Evolutionary conservation across 1,140 invertebrate genomes (phyloP).

Genomic region (Brachionus rubens): DNA sequence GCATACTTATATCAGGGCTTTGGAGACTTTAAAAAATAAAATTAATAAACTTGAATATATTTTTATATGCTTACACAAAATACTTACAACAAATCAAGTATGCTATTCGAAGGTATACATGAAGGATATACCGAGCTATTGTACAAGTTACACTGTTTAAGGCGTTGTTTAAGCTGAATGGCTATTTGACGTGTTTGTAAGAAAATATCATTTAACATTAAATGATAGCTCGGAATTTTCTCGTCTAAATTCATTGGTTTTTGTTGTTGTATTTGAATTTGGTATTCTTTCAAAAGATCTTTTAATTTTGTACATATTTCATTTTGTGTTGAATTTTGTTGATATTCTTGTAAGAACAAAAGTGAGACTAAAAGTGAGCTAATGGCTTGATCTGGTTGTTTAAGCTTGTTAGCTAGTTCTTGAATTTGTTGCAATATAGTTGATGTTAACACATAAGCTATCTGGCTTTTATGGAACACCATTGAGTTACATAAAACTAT

Average conservation of each 20-base stretch:
- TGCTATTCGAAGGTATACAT: constrained; percentile 38
- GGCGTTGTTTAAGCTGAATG: constrained; percentile 33
- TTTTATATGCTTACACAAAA: background rate
- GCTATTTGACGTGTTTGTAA: constrained; percentile 39
- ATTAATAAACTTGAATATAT: background rate
- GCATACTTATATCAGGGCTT: background rate
- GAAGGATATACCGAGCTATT: constrained; percentile 44
- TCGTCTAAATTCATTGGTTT: background rate
- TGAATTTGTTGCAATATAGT: constrained; percentile 43
- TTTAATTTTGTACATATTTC: constrained; percentile 29
- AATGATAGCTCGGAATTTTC: constrained; percentile 28
- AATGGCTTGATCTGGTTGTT: constrained; percentile 34
- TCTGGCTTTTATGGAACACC: constrained; percentile 39
- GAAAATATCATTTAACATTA: constrained; percentile 31
- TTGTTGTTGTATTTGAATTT: background rate
- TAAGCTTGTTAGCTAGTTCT: constrained; percentile 24
- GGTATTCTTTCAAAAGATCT: constrained; percentile 37
- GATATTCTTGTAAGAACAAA: constrained; percentile 11
- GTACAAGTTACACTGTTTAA: constrained; percentile 46
- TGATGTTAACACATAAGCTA: constrained; percentile 38
- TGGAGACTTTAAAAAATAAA: constrained; percentile 3
- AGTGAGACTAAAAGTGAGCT: constrained; percentile 5
- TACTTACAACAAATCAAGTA: constrained; percentile 44
- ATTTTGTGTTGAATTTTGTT: background rate
- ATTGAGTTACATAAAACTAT: constrained; percentile 40